Evolutionary conservation across 2,797 vertebrate genomes (phyloP).

Genomic region (Antrozous pallidus): DNA sequence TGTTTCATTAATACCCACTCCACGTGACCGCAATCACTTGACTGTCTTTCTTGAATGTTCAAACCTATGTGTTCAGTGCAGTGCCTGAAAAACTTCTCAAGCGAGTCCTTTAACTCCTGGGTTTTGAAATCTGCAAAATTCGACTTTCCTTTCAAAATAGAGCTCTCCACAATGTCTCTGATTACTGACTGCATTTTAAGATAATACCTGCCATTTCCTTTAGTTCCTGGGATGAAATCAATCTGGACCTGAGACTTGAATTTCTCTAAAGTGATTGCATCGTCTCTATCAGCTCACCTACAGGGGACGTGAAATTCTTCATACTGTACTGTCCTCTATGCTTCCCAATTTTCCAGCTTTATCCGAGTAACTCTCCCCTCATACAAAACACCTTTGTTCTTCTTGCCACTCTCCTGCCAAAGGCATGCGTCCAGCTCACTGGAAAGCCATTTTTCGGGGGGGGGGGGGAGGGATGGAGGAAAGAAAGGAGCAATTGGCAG

Average conservation of each 20-base stretch:
- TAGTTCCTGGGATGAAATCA: not conserved
- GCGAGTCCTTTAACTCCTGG: not conserved
- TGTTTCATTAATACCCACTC: not conserved
- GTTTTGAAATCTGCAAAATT: slow-evolving; percentile 5
- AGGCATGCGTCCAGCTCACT: not conserved
- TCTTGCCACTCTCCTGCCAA: not conserved
- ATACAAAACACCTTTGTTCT: not conserved
- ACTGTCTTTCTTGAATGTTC: not conserved
- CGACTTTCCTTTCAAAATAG: not conserved
- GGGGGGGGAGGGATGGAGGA: not conserved
- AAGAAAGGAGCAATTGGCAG: not conserved
- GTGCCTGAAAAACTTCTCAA: not conserved
- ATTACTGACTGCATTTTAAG: not conserved
- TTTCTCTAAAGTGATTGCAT: not conserved
- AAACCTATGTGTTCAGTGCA: not conserved
- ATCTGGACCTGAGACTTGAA: not conserved
- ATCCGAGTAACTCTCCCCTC: not conserved
- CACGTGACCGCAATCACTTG: not conserved
- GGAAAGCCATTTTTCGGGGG: not conserved
- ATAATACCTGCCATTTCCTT: not conserved
- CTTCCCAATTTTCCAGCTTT: not conserved
- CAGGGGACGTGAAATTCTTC: not conserved
- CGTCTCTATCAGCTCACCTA: not conserved
- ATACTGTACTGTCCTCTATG: no score
- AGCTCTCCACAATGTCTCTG: slow-evolving; percentile 3